Conservation (phyloP, 2,113 vertebrate genomes). For the Ammospiza nelsoni region DNA sequence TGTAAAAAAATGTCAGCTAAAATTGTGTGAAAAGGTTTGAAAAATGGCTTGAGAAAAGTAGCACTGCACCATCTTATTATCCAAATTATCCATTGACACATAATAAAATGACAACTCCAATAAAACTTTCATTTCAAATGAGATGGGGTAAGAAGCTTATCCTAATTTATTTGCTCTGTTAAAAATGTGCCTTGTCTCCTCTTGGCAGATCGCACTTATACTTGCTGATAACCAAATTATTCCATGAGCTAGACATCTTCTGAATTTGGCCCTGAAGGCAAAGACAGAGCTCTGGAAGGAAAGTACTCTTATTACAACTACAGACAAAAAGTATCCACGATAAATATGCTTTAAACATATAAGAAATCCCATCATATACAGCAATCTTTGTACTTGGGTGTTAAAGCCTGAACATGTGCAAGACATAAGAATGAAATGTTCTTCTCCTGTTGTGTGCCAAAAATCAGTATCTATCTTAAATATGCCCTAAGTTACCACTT, state of each 20-base stretch:
- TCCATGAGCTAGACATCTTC: neutral
- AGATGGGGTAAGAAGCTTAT: neutral
- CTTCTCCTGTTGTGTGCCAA: neutral
- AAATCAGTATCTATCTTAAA: neutral
- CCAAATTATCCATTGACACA: neutral
- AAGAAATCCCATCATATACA: fast-evolving
- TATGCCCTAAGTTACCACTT: neutral
- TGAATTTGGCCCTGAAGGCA: neutral
- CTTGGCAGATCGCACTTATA: neutral
- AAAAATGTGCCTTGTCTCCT: neutral
- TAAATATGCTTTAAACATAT: neutral
- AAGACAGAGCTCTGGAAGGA: neutral
- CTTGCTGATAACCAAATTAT: neutral
- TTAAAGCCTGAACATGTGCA: neutral
- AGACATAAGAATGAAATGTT: neutral
- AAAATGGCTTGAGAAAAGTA: neutral
- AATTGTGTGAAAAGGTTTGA: neutral
- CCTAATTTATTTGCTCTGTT: neutral
- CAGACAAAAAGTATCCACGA: neutral
- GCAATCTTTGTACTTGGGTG: neutral
- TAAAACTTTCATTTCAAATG: neutral
- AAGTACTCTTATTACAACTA: neutral
- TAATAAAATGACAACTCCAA: constrained; percentile 6
- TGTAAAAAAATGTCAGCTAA: neutral
- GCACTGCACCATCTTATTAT: neutral